phyloP scores from a whole-genome alignment of 2,113 vertebrate species.

The Vidua chalybeata region DNA sequence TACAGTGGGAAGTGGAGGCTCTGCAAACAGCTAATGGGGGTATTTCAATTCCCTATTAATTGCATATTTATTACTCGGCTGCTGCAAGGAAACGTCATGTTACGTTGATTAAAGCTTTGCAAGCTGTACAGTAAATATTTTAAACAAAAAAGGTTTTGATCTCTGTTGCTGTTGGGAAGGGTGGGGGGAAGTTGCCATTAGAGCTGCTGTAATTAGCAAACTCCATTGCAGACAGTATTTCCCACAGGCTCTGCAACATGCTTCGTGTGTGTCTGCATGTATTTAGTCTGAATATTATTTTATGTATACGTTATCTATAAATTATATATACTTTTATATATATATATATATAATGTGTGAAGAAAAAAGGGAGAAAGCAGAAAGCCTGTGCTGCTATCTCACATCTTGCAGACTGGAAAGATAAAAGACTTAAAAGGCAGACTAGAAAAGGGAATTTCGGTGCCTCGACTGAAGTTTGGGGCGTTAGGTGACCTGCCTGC shows the following conservation, averaged over 20 bases:
- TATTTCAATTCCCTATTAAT: slow-evolving; percentile 65
- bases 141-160: slow-evolving; percentile 73
- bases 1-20: slow-evolving; percentile 28
- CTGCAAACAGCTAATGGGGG: slow-evolving; percentile 69
- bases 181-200: slow-evolving; percentile 54
- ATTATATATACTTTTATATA: slow-evolving; percentile 17
- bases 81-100: slow-evolving; percentile 58
- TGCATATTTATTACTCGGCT: slow-evolving; percentile 59
- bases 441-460: background rate
- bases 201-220: slow-evolving; percentile 61
- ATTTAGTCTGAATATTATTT: slow-evolving; percentile 28
- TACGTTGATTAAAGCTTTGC: slow-evolving; percentile 54
- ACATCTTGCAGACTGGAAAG: background rate
- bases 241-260: slow-evolving; percentile 47
- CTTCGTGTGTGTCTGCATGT: slow-evolving; percentile 34
- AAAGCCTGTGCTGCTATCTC: background rate
- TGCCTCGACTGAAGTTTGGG: background rate
- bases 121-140: slow-evolving; percentile 64
- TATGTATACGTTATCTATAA: slow-evolving; percentile 10
- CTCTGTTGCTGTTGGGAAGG: slow-evolving; percentile 55
- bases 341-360: background rate
- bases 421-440: background rate
- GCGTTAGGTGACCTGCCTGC: background rate
- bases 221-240: slow-evolving; percentile 47
- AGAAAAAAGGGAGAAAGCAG: background rate